Percentiles rank a stretch among this genome's conserved stretches.
Conservation (phyloP, 2,113 vertebrate species). For the Capreolus pygargus region DNA sequence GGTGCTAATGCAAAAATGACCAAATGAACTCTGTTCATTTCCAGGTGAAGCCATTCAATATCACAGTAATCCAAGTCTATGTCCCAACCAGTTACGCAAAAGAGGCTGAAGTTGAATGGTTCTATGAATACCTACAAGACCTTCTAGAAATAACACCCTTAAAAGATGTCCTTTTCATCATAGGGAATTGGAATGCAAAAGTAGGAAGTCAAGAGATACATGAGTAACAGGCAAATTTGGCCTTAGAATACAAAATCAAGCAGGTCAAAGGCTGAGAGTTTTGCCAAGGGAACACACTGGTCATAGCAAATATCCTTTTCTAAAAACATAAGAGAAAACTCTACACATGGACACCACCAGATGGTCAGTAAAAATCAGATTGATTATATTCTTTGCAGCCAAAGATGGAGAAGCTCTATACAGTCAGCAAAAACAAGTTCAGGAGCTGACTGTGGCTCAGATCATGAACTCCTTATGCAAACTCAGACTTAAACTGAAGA, state of each 20-base stretch:
- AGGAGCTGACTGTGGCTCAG: neutral
- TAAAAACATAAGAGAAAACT: neutral
- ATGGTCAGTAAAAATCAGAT: neutral
- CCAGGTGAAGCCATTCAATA: neutral
- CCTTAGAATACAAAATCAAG: neutral
- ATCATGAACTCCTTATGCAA: neutral
- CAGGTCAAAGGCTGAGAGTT: neutral
- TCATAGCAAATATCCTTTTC: neutral
- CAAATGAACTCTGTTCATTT: neutral
- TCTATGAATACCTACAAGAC: neutral
- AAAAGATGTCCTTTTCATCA: neutral
- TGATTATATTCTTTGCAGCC: neutral
- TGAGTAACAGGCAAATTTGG: neutral
- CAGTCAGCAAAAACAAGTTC: neutral
- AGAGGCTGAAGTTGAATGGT: neutral
- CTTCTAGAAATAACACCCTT: neutral
- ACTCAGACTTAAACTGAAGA: neutral
- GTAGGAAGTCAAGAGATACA: neutral
- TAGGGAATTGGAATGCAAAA: neutral
- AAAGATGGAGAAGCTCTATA: neutral
- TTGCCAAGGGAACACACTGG: neutral
- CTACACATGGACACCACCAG: neutral
- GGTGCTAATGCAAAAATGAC: neutral
- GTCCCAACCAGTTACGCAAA: neutral
- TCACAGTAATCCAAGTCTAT: neutral